These are phyloP conservation scores for Montifringilla adamsi DNA, from an alignment of 2,113 vertebrate species.

Conservation along the genomic window DNA sequence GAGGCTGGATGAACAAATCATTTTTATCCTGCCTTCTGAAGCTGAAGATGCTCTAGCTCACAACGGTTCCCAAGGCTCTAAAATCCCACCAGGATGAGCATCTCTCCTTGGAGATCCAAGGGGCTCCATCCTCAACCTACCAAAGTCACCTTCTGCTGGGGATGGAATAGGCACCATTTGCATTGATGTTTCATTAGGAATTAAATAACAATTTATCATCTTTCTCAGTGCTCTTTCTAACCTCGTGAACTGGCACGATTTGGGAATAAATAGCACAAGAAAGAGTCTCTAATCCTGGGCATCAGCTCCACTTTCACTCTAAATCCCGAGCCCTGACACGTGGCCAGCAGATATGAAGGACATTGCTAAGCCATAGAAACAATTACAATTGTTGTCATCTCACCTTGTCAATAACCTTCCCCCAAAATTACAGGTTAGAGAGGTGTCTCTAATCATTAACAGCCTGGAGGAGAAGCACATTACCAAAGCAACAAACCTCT, in stretches of 20 bases:
- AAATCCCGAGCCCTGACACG: background rate
- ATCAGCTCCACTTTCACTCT: background rate
- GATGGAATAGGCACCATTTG: background rate
- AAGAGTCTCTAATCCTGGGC: background rate
- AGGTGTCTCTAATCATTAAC: conserved; percentile 51
- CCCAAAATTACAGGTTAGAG: conserved; percentile 15
- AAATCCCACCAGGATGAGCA: background rate
- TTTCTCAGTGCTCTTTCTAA: background rate
- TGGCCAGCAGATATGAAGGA: background rate
- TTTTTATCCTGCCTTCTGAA: background rate
- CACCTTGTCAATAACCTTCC: conserved; percentile 55
- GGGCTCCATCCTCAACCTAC: background rate
- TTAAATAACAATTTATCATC: background rate
- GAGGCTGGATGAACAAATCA: background rate
- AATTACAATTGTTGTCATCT: background rate
- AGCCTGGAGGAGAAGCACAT: background rate
- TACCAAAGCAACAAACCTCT: conserved; percentile 30
- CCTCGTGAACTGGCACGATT: rapidly evolving
- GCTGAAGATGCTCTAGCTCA: background rate
- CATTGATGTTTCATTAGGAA: background rate
- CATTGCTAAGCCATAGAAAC: background rate
- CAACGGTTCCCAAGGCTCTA: background rate
- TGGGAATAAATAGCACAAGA: background rate
- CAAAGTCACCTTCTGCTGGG: background rate
- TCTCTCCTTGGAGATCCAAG: background rate